Base-by-base conservation (phyloP, 2,888 invertebrate genomes). In the Falcaria lacertinaria region DNA sequence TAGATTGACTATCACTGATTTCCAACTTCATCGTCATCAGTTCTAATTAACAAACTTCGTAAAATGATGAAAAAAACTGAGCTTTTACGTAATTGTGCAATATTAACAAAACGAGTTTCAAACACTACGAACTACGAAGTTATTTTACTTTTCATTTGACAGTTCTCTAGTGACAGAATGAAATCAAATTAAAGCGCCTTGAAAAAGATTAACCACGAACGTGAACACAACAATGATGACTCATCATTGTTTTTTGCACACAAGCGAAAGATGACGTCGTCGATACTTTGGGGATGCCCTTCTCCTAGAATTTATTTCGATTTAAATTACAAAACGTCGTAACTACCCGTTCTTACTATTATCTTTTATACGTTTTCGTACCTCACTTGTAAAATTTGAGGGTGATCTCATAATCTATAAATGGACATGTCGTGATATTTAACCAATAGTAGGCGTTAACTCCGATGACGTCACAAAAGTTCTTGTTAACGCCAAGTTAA, bases 21-120 rank as follows among this genome's bases (percentile, higher is more conserved):
- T 92, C 91, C 56, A 91, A 81, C 89, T 91, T 91, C 91, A 92
- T 92, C 70, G 81, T 86, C 86, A 86, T 85, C 45, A 72, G 77
- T 77, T 66, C 72, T 57, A 48, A 50, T 57, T 57, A 60, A 74
- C 66, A 51, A 16, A 39, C 22, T 44, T 41, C 49, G 48, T 43
- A 35, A 28, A 28, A 22, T 13, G 14, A 15, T 25, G 13, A 34
- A 38, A n/a, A 19, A 37, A 45, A 39, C 44, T 43, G 38, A 19
- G 5, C 42, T 54, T 69, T 73, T 68, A 74, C 74, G 75, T 76
- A 79, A 74, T 69, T 67, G 57, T 51, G 42, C 44, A 56, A 47
- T 47, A 52, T 51, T n/a, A n/a, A n/a, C 58, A 59, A 60, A 51
- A 54, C 57, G 51, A 57, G 53, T 58, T 69, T 69, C 56, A 63